phyloP scores from a whole-genome alignment of 1,140 invertebrate species.

The Matsumurasca onukii region DNA sequence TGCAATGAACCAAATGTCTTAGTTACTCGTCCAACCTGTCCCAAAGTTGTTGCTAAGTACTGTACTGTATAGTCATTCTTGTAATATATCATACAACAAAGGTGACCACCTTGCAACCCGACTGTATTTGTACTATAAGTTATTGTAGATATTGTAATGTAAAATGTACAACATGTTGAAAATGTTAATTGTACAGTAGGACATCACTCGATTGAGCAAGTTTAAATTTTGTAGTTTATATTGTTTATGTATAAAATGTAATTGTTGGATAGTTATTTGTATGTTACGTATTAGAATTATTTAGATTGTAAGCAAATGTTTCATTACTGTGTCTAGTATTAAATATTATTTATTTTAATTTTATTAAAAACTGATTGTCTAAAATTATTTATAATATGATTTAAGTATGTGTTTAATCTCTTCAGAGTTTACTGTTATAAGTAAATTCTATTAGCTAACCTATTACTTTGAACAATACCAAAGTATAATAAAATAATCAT shows the following conservation, averaged over 20 bases:
- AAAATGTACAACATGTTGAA: slow-evolving; percentile 16
- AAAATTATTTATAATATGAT: neutral
- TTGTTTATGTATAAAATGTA: slow-evolving; percentile 12
- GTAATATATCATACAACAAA: slow-evolving; percentile 8
- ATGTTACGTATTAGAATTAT: no score
- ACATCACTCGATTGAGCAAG: slow-evolving; percentile 1
- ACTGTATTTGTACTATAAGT: slow-evolving; percentile 19
- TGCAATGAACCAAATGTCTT: slow-evolving; percentile 22
- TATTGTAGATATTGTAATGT: slow-evolving; percentile 24
- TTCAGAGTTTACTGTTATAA: slow-evolving; percentile 24
- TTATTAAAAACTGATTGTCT: neutral
- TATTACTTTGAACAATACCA: slow-evolving; percentile 14
- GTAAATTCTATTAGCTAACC: neutral
- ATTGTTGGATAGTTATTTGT: slow-evolving; percentile 2
- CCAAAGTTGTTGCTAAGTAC: slow-evolving; percentile 26
- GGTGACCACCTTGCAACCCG: slow-evolving; percentile 7
- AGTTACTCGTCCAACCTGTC: slow-evolving; percentile 14
- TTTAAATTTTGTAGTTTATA: slow-evolving; percentile 20
- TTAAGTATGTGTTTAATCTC: neutral
- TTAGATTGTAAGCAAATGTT: no score
- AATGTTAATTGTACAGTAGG: slow-evolving; percentile 15
- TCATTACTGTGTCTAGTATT: neutral
- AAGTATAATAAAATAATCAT: slow-evolving; percentile 4
- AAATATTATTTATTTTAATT: slow-evolving; percentile 2
- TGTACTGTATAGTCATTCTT: slow-evolving; percentile 27